These are phyloP conservation scores for Charanyca ferruginea DNA, from an alignment of 2,888 invertebrate species.

Conservation along the genomic window DNA sequence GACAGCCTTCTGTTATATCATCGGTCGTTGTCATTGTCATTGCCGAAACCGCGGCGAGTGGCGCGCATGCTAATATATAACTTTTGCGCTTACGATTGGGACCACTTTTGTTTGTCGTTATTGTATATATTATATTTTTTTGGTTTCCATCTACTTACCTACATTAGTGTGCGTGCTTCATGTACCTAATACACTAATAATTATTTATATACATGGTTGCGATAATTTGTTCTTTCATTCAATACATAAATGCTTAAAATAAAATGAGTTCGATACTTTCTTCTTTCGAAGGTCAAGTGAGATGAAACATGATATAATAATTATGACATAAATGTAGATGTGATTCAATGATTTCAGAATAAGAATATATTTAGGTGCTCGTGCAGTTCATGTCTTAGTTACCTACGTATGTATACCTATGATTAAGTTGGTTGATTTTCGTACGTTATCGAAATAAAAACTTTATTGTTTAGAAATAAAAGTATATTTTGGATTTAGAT, in stretches of 20 bases:
- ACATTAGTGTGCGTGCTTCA: conserved; percentile 59
- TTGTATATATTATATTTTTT: conserved; percentile 65
- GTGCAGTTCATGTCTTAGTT: neutral
- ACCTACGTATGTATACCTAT: neutral
- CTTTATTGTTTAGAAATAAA: neutral
- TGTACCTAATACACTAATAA: conserved; percentile 61
- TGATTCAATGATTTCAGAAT: neutral
- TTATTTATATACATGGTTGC: conserved; percentile 53
- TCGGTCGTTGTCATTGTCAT: conserved; percentile 90
- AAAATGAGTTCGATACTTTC: conserved; percentile 38
- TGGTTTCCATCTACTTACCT: conserved; percentile 60
- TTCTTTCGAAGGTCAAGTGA: conserved; percentile 42
- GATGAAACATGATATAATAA: conserved; percentile 29
- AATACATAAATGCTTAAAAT: conserved; percentile 26
- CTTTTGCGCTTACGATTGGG: conserved; percentile 76
- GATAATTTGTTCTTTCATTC: conserved; percentile 47
- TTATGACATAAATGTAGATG: conserved; percentile 14
- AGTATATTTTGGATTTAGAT: neutral
- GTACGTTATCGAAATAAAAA: neutral
- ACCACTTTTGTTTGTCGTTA: conserved; percentile 75
- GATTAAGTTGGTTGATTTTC: neutral
- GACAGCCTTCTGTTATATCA: conserved; percentile 91
- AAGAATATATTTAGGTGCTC: neutral
- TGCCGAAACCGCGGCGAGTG: conserved; percentile 85
- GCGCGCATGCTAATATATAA: conserved; percentile 80